Evolutionary conservation across 1,140 invertebrate genomes (phyloP), one percentile per base, ranked within the genome.

Genomic region (Sycophaga agraensis): DNA sequence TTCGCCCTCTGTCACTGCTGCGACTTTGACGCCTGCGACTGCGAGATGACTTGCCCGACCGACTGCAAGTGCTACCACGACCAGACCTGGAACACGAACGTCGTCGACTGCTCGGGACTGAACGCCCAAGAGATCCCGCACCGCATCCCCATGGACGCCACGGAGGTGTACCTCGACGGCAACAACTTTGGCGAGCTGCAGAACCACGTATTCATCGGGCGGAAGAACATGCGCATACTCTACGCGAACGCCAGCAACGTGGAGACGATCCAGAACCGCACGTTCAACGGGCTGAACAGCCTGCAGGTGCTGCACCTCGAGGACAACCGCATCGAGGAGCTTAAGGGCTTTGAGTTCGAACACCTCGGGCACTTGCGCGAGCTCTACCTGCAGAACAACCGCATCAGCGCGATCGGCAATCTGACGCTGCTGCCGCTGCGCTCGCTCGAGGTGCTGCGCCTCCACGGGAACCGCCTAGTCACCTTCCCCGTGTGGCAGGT

Each of bases 21-120:
- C 73, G 93, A 96, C 69, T 96, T 94, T 74, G 93, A 96, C 74
- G 93, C 92, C 46, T 97, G 94, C 77, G 94, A 96, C 77, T 96
- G 94, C 79, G 92, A 95, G 80, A 96, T 96, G 92, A 94, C 90
- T 4, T 97, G 93, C 71, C 94, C 94, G 2, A 85, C 86, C 63
- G 93, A 94, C 72, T 97, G 93, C 80, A 90, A 90, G 60, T 97
- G 93, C 73, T 96, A 94, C 77, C 90, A 94, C 79, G 93, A 96
- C 71, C 90, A 92, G 74, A 90, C 92, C 14, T 96, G 93, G 93
- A 91, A 90, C 63, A 92, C 91, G 26, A 96, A 96, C 75, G 91
- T 95, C 5, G 93, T 96, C 3, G 92, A 96, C 71, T 96, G 93
- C 78, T 92, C 92, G 24, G 84, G 87, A 0, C 87, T 91, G 65